Conservation (phyloP, 2,113 vertebrate genomes). For the Copsychus sechellarum region DNA sequence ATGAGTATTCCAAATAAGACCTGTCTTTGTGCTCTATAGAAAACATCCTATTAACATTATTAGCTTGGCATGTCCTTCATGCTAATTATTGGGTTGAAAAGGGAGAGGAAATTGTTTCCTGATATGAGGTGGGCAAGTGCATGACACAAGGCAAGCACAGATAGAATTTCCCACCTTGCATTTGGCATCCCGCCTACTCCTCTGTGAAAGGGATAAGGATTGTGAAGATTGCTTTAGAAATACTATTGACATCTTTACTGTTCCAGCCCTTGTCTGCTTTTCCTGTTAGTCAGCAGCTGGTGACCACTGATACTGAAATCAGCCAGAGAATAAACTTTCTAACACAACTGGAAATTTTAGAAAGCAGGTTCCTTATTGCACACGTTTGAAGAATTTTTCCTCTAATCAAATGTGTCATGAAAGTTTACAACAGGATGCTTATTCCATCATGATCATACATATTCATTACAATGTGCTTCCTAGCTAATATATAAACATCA, state of each 20-base stretch:
- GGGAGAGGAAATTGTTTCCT: background rate
- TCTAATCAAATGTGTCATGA: background rate
- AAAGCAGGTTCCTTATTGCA: background rate
- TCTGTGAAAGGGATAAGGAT: background rate
- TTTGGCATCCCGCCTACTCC: background rate
- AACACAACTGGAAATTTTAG: background rate
- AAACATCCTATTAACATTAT: too few relatives aligned
- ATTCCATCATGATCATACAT: background rate
- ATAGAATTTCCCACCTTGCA: background rate
- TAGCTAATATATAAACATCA: background rate
- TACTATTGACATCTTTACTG: background rate
- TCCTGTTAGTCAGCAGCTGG: background rate
- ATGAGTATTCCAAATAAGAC: too few relatives aligned
- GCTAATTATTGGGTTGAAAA: background rate
- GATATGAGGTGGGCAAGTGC: background rate
- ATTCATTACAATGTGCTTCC: background rate
- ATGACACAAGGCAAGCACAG: background rate
- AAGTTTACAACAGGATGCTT: background rate
- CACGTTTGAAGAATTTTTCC: background rate
- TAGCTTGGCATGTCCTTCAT: too few relatives aligned
- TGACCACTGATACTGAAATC: background rate
- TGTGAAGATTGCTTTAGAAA: background rate
- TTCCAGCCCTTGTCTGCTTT: background rate
- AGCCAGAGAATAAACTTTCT: background rate
- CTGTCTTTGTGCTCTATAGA: too few relatives aligned